A percentile compares a stretch with the other conserved stretches of the same genome.
These are phyloP conservation scores for Hydra vulgaris DNA, from an alignment of 30 jellyfish, hydroid and myxozoan genomes.

Conservation along the genomic window DNA sequence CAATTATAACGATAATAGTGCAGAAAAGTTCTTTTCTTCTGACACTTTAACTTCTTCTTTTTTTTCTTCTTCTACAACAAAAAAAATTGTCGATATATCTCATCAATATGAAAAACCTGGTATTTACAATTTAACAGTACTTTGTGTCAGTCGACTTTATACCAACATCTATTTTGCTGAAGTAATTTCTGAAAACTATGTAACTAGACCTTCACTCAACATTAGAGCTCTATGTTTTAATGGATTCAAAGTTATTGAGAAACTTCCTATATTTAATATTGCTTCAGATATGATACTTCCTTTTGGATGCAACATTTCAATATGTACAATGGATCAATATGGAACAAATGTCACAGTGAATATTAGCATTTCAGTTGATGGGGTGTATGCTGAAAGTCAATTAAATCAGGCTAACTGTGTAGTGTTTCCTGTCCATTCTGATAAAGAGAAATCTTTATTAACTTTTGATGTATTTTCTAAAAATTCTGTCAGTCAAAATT, in stretches of 20 bases:
- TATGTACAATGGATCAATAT: background rate
- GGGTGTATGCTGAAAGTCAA: background rate
- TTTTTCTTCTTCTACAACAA: too few species aligned
- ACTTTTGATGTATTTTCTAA: background rate
- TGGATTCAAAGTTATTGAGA: slow-evolving; percentile 6
- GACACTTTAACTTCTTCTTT: background rate
- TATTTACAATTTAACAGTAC: slow-evolving; percentile 19
- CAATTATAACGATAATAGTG: slow-evolving; percentile 24
- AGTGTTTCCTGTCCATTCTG: background rate
- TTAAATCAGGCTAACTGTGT: too few species aligned
- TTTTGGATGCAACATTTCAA: background rate
- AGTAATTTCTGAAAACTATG: slow-evolving; percentile 24
- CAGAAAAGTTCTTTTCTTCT: slow-evolving; percentile 5
- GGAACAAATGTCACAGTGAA: background rate
- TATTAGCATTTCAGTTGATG: background rate
- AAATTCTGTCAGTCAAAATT: background rate
- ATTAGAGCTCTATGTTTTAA: slow-evolving; percentile 26
- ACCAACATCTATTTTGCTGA: slow-evolving; percentile 22
- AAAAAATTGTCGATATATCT: background rate
- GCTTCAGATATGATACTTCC: background rate
- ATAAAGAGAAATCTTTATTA: background rate
- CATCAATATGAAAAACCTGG: slow-evolving; percentile 54
- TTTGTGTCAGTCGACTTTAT: slow-evolving; percentile 50
- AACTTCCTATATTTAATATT: background rate
- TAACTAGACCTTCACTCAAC: slow-evolving; percentile 14